phyloP scores from a whole-genome alignment of 2,113 vertebrate species.

The Neoarius graeffei region DNA sequence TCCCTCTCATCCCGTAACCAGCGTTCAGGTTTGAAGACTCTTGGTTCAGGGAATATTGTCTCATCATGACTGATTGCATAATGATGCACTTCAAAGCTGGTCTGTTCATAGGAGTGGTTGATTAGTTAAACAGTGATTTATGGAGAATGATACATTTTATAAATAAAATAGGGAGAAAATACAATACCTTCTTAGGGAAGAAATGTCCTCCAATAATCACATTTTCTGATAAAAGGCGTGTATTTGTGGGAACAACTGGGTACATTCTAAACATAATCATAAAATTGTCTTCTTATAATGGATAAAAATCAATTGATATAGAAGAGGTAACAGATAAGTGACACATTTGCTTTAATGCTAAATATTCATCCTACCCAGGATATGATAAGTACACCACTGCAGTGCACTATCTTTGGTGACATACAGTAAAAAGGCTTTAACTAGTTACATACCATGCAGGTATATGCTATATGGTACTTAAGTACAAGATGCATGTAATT shows the following conservation, averaged over 20 bases:
- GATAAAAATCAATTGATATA: not conserved
- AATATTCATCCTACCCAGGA: not conserved
- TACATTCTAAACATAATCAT: slow-evolving; percentile 67
- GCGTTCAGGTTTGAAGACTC: too few relatives aligned
- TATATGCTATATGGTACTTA: not conserved
- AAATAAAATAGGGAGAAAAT: too few relatives aligned
- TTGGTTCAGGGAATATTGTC: slow-evolving; percentile 58
- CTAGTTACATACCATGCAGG: not conserved
- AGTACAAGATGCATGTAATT: too few relatives aligned
- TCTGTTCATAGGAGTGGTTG: slow-evolving; percentile 61
- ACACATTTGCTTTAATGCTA: not conserved
- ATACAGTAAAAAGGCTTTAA: not conserved
- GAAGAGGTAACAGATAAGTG: not conserved
- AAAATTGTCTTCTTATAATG: not conserved
- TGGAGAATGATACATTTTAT: slow-evolving; percentile 34
- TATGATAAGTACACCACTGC: not conserved
- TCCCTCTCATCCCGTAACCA: not conserved
- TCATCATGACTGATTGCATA: slow-evolving; percentile 76
- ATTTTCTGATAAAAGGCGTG: slow-evolving; percentile 59
- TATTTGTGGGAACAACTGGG: slow-evolving; percentile 70
- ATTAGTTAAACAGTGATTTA: not conserved
- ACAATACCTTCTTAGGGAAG: too few relatives aligned
- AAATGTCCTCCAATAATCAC: too few relatives aligned
- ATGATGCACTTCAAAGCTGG: slow-evolving; percentile 66
- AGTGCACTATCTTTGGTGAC: not conserved